phyloP scores from a whole-genome alignment of 37 sponge, comb jelly and placozoan species.

The Diacarnus erythraeanus region DNA sequence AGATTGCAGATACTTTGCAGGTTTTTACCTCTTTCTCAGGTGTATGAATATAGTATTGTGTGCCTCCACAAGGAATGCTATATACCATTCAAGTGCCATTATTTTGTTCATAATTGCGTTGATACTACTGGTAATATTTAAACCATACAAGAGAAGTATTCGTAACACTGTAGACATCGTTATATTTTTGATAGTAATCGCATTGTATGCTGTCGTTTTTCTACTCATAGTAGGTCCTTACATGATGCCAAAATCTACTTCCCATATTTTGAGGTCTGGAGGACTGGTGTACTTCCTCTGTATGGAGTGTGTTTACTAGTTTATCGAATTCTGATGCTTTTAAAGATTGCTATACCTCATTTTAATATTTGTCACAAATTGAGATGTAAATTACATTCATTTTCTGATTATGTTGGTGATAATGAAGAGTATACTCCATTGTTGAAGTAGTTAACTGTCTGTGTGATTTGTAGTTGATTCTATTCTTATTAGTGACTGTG shows the following conservation, averaged over 20 bases:
- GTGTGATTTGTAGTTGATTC: too few relatives aligned
- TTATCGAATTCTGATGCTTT: background rate
- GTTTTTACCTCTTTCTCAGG: slow-evolving; percentile 8
- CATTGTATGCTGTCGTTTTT: background rate
- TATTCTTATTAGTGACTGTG: too few relatives aligned
- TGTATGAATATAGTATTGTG: background rate
- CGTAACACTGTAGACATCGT: background rate
- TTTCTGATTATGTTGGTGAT: too few relatives aligned
- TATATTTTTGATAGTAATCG: background rate
- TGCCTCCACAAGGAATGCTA: background rate
- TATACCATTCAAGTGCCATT: background rate
- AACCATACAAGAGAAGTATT: background rate
- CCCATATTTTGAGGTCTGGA: background rate
- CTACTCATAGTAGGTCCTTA: background rate
- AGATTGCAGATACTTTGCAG: slow-evolving; percentile 15
- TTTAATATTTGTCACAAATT: background rate
- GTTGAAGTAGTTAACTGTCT: too few relatives aligned
- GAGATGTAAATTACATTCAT: background rate
- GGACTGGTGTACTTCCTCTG: background rate
- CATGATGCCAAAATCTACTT: background rate
- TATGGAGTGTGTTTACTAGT: background rate
- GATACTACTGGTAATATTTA: background rate
- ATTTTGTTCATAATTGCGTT: background rate
- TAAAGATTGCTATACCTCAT: background rate
- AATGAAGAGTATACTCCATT: too few relatives aligned